Evolutionary conservation across 2,113 vertebrate species (phyloP), one percentile per base, ranked within the genome.

Genomic region (Nothocercus nigrocapillus): DNA sequence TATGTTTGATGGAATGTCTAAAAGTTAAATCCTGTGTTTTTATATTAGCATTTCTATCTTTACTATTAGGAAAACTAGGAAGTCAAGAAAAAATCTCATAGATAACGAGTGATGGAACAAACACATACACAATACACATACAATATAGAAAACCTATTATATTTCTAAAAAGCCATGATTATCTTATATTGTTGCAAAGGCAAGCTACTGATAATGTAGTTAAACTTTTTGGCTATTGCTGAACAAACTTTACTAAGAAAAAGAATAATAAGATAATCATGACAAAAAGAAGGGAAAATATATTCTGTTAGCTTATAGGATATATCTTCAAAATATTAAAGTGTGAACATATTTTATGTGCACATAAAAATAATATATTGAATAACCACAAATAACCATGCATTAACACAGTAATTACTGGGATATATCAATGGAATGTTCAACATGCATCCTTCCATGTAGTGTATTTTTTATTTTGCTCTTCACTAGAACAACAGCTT

Each of bases 401-500:
- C 24, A 85, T n/a, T 83, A 88, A 66, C 19, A 67, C 11, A 78
- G 3, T 85, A 80, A 84, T 89, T 78, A 87, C 0, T 13, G 9
- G 30, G 49, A 69, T 73, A 28, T 73, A 82, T 80, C 49, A 88
- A 36, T 28, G 36, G n/a, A 95, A 94, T 32, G 45, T 67, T 76
- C 34, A 67, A 45, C 64, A 67, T 75, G 47, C 53, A 93, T 69
- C 61, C 68, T 78, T 91, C 49, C 45, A 47, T 53, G 54, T 75
- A 30, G 42, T 83, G 38, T 61, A 91, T 61, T 91, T 95, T 94
- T 85, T 44, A 88, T 30, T 90, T 79, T 53, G 80, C 27, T 94
- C 44, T 93, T 78, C 74, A 81, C 15, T 15, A 66, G 36, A 92
- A 90, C 88, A 95, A 83, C 68, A 95, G 76, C 38, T 89, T 77